Percentiles rank a stretch among this genome's conserved stretches.
Conservation (phyloP, 2,797 vertebrate species). For the Intellagama lesueurii region DNA sequence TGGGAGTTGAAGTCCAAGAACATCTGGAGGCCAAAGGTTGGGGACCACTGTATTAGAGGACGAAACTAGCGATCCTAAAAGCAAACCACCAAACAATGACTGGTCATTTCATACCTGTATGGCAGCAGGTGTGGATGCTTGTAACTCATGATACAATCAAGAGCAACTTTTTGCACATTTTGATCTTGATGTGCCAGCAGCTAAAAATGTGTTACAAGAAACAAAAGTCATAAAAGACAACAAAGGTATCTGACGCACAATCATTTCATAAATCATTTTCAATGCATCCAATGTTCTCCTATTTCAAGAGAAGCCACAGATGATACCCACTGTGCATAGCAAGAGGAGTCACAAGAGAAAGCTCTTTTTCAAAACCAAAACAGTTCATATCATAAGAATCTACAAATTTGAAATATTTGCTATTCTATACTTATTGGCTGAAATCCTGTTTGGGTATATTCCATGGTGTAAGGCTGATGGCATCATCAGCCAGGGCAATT, state of each 20-base stretch:
- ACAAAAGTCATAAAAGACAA: conserved; percentile 41
- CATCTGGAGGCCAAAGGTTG: no score
- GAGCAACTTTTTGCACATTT: conserved; percentile 88
- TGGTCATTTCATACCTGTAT: conserved; percentile 87
- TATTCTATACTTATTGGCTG: not conserved
- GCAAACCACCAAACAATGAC: not conserved
- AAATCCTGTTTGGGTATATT: no score
- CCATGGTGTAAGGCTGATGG: no score
- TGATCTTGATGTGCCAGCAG: conserved; percentile 94
- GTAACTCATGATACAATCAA: conserved; percentile 94
- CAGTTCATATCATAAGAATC: not conserved
- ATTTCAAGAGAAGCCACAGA: not conserved
- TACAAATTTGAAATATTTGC: not conserved
- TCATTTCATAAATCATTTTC: not conserved
- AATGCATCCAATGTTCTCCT: not conserved
- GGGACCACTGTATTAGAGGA: not conserved
- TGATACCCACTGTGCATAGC: not conserved
- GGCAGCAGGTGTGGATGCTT: conserved; percentile 90
- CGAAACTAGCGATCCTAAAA: not conserved
- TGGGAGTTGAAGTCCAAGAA: no score
- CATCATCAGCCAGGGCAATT: no score
- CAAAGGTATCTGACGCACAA: conserved; percentile 2
- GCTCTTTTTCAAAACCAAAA: not conserved
- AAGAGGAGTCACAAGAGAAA: not conserved
- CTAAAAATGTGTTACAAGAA: conserved; percentile 75